Percentiles rank a stretch among this genome's conserved stretches.
Evolutionary conservation across 2,797 vertebrate species (phyloP).

Genomic region (Carcharodon carcharias): DNA sequence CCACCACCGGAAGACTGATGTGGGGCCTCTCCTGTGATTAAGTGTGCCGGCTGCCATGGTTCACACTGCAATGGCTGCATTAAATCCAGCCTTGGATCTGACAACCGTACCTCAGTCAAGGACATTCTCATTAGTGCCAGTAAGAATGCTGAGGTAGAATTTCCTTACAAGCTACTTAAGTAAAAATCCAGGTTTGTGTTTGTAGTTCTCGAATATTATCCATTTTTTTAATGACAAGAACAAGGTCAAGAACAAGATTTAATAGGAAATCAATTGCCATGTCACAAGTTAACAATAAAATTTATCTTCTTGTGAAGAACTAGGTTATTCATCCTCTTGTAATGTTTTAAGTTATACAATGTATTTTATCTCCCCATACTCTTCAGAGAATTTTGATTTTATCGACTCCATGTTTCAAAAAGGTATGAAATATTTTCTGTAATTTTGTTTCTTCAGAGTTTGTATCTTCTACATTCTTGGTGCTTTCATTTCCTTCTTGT

Average conservation of each 20-base stretch:
- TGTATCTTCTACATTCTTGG: too few relatives aligned
- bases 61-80: too few relatives aligned
- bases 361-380: not conserved
- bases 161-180: not conserved
- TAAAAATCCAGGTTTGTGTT: not conserved
- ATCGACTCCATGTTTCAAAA: not conserved
- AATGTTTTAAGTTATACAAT: not conserved
- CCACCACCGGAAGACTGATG: too few relatives aligned
- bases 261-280: not conserved
- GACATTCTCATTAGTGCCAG: too few relatives aligned
- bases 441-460: not conserved
- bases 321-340: not conserved
- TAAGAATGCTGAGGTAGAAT: not conserved
- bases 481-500: not conserved
- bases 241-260: not conserved
- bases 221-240: not conserved
- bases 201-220: not conserved
- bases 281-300: not conserved
- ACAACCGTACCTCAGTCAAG: too few relatives aligned
- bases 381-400: not conserved
- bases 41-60: too few relatives aligned
- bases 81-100: too few relatives aligned
- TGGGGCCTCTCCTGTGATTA: too few relatives aligned
- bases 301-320: not conserved
- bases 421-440: not conserved